Base-by-base conservation (phyloP, 2,113 vertebrate genomes). In the Sinosuthora webbiana region DNA sequence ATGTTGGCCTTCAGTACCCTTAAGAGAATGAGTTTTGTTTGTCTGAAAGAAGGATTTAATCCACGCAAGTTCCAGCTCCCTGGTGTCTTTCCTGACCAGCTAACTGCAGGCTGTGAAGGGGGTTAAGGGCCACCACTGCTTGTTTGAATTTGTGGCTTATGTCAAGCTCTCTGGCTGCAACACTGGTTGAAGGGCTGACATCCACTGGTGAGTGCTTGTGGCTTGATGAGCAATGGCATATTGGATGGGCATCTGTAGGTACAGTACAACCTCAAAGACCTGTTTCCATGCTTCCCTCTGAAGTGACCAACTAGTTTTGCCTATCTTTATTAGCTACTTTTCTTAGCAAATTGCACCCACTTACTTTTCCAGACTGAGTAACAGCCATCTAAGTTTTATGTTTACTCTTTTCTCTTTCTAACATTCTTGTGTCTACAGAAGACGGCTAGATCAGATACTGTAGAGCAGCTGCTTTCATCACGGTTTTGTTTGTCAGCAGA, bases 11-110 rank as follows among this genome's bases (percentile, higher is more conserved):
- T 1, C 1, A 6, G 8, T 41, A 49, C 6, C 6, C 14, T 41
- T 49, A 49, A 80, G 10, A 60, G 15, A 92, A 79, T 28, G 11
- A 42, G 23, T 9, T 60, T 50, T 33, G 1, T 80, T 81, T 68
- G 33, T 50, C 25, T 80, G 37, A 56, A 75, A 74, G 33, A 70
- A 62, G 30, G 6, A 39, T 80, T 89, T 73, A 37, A 62, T 74
- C 13, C 33, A 39, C 2, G 0, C 4, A 0, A 1, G 41, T 64
- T 87, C 12, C 31, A 30, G 1, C 7, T 74, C 16, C 4, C 10
- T n/a, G 12, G 9, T 76, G 33, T 37, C 22, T 74, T 68, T 52
- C 67, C 53, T 83, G 67, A 68, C 17, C 7, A 60, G 15, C 27
- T 81, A 56, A 17, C 18, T 79, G 42, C 10, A 75, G 60, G 11